phyloP scores from a whole-genome alignment of 1,140 invertebrate genomes.

The Pristionchus pacificus region DNA sequence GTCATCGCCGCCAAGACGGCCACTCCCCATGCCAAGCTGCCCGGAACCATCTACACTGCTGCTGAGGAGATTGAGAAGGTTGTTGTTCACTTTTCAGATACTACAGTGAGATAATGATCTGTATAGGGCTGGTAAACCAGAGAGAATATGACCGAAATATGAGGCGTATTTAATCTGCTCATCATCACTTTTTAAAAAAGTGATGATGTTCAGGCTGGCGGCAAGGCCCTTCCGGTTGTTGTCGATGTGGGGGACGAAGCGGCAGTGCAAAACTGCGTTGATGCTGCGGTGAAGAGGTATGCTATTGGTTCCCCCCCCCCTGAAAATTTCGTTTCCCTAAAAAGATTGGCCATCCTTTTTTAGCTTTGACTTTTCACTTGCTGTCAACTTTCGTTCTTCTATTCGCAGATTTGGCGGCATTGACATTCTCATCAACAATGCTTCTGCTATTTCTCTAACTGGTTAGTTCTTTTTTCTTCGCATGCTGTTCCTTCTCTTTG shows the following conservation, averaged over 20 bases:
- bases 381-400: too few relatives aligned
- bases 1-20: slow-evolving; percentile 53
- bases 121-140: too few relatives aligned
- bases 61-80: slow-evolving; percentile 82
- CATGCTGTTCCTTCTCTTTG: too few relatives aligned
- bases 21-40: slow-evolving; percentile 79
- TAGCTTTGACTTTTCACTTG: too few relatives aligned
- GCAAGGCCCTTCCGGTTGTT: slow-evolving; percentile 78
- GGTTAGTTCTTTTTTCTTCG: slow-evolving; percentile 69
- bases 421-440: slow-evolving; percentile 71
- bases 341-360: too few relatives aligned
- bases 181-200: neutral
- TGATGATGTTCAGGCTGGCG: slow-evolving; percentile 10
- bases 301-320: too few relatives aligned
- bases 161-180: too few relatives aligned
- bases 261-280: slow-evolving; percentile 77
- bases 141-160: too few relatives aligned
- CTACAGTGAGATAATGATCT: too few relatives aligned
- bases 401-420: slow-evolving; percentile 93
- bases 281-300: slow-evolving; percentile 80
- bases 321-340: too few relatives aligned
- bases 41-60: too few relatives aligned
- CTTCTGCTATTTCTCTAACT: slow-evolving; percentile 71
- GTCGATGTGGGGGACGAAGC: slow-evolving; percentile 86
- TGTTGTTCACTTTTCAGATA: too few relatives aligned